Evolutionary conservation across 2,113 vertebrate species (phyloP), one percentile per base, ranked within the genome.

Genomic region (western clawed frog (Xenopus tropicalis)): DNA sequence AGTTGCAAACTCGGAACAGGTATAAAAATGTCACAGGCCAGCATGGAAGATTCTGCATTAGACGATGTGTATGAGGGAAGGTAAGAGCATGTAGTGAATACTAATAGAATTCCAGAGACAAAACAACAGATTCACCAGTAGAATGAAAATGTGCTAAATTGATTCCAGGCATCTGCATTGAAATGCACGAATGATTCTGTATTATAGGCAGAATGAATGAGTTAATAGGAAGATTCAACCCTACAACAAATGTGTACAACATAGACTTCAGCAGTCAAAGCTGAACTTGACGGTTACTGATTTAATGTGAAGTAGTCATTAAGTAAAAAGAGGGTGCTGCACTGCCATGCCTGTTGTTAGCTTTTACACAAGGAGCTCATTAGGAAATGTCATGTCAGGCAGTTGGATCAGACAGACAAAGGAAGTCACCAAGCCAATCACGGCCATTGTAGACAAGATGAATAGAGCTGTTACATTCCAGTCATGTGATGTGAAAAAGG

Each of bases 371-470:
- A 78, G 71, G 70, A 61, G 17, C 69, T 82, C 74, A 68, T 79
- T 61, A 61, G 63, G 80, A 83, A 81, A 81, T 80, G 80, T 76
- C 72, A 13, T 80, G 84, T 78, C 84, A 86, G 46, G 44, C 46
- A 74, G 79, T 56, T 82, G 85, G 80, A 80, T 83, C 83, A 81
- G 70, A 52, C 71, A 77, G 68, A 84, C 79, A 79, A 83, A 79
- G 72, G 67, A 77, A 82, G 85, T 80, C 76, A 80, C 48, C 44
- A 48, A 75, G 82, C 87, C 86, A 86, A 57, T 87, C 86, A 76
- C 16, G 42, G 70, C 48, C 78, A 80, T 54, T 57, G 2, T 79
- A 82, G 82, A 85, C 72, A 78, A 69, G 74, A 78, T 72, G 86
- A 87, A 82, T 79, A 86, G 74, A 76, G 22, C 61, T 71, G 64